Evolutionary conservation across 2,797 vertebrate species (phyloP).

Genomic region (Melanogrammus aeglefinus): DNA sequence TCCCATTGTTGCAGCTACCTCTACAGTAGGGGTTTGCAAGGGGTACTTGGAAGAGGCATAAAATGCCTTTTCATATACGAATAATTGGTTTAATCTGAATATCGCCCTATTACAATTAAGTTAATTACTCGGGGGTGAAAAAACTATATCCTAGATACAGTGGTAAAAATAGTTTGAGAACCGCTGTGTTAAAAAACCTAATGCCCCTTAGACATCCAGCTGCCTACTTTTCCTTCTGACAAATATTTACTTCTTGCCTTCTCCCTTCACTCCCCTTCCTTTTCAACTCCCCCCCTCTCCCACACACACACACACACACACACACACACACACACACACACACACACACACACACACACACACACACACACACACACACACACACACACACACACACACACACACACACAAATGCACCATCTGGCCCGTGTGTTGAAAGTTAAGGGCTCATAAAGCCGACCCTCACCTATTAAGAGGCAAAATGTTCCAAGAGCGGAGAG

Average conservation of each 20-base stretch:
- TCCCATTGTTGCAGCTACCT: too few species aligned
- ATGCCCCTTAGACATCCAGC: slow-evolving; percentile 60
- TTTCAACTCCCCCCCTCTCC: slow-evolving; percentile 6
- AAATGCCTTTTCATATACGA: too few species aligned
- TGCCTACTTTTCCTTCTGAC: slow-evolving; percentile 63
- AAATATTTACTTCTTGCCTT: slow-evolving; percentile 74
- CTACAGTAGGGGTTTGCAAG: background rate
- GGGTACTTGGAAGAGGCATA: too few species aligned
- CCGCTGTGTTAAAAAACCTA: slow-evolving; percentile 10
- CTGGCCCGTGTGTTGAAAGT: slow-evolving; percentile 68
- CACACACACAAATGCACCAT: slow-evolving; percentile 69
- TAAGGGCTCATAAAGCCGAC: slow-evolving; percentile 70
- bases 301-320: slow-evolving; percentile 24
- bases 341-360: slow-evolving; percentile 50
- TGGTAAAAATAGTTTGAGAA: too few species aligned
- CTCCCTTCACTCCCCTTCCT: slow-evolving; percentile 13
- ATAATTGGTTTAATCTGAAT: too few species aligned
- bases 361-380: slow-evolving; percentile 22
- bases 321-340: slow-evolving; percentile 52
- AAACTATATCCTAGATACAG: too few species aligned
- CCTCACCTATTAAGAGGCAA: slow-evolving; percentile 50
- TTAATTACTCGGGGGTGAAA: too few species aligned
- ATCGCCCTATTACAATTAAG: too few species aligned
- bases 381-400: slow-evolving; percentile 24
- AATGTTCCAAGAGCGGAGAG: slow-evolving; percentile 28